phyloP scores from a whole-genome alignment of 1,140 invertebrate genomes.

The Trichogramma pretiosum region DNA sequence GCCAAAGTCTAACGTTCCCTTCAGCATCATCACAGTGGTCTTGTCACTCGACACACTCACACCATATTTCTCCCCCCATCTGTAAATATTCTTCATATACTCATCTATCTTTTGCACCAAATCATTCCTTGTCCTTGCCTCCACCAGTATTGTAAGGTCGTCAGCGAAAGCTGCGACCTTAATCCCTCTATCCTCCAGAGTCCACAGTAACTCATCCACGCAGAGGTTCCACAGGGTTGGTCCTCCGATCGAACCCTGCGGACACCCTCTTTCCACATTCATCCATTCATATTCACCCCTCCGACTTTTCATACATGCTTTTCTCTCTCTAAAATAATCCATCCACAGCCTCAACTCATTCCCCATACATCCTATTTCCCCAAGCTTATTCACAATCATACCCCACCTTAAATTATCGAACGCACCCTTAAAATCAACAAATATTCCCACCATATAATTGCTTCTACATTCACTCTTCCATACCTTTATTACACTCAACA shows the following conservation, averaged over 20 bases:
- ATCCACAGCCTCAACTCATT: slow-evolving; percentile 1
- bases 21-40: too few species aligned
- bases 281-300: neutral
- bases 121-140: too few species aligned
- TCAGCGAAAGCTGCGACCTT: too few species aligned
- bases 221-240: slow-evolving; percentile 24
- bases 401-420: slow-evolving; percentile 33
- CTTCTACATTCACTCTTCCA: neutral
- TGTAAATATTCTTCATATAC: too few species aligned
- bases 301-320: neutral
- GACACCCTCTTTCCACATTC: neutral
- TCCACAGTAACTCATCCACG: slow-evolving; percentile 22
- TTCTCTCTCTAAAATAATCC: neutral
- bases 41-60: too few species aligned
- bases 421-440: slow-evolving; percentile 38
- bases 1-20: too few species aligned
- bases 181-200: neutral
- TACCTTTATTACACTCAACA: neutral
- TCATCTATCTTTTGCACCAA: too few species aligned
- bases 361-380: neutral
- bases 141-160: too few species aligned
- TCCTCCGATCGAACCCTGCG: slow-evolving; percentile 21
- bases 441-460: slow-evolving; percentile 24
- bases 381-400: slow-evolving; percentile 22
- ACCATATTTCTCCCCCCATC: too few species aligned